Percentiles rank a stretch among this genome's conserved stretches.
Conservation (phyloP, 2,113 vertebrate species). For the Corynorhinus townsendii region DNA sequence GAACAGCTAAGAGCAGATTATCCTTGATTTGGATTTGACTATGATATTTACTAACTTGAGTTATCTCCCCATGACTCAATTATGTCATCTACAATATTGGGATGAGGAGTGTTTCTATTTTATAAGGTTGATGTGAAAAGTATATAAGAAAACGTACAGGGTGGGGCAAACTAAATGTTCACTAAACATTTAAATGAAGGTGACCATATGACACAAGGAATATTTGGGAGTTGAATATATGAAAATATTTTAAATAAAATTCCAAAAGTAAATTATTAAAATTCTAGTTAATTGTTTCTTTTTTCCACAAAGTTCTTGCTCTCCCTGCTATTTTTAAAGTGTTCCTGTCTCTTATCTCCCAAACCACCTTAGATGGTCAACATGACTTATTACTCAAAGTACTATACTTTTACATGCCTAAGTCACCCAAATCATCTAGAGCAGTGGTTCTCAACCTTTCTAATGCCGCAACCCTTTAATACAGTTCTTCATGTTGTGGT, state of each 20-base stretch:
- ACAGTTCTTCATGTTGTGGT: too few species aligned
- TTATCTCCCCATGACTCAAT: background rate
- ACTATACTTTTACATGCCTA: background rate
- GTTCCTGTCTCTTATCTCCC: background rate
- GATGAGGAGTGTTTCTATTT: background rate
- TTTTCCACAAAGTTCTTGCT: background rate
- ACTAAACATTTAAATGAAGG: constrained; percentile 9
- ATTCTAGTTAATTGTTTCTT: background rate
- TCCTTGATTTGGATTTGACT: background rate
- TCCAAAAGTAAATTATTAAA: background rate
- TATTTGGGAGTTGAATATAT: background rate
- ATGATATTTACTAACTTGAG: background rate
- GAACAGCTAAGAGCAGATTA: background rate
- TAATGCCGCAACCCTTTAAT: too few species aligned
- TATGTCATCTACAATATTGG: background rate
- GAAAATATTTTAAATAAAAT: constrained; percentile 17
- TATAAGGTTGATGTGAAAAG: background rate
- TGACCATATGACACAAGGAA: background rate
- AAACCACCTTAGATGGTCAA: background rate
- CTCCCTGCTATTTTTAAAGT: background rate
- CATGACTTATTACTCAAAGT: background rate
- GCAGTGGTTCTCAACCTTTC: too few species aligned
- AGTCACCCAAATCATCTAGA: background rate
- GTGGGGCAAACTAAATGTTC: background rate
- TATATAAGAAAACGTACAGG: background rate